phyloP scores from a whole-genome alignment of 2,113 vertebrate genomes.

The Enhydra lutris region DNA sequence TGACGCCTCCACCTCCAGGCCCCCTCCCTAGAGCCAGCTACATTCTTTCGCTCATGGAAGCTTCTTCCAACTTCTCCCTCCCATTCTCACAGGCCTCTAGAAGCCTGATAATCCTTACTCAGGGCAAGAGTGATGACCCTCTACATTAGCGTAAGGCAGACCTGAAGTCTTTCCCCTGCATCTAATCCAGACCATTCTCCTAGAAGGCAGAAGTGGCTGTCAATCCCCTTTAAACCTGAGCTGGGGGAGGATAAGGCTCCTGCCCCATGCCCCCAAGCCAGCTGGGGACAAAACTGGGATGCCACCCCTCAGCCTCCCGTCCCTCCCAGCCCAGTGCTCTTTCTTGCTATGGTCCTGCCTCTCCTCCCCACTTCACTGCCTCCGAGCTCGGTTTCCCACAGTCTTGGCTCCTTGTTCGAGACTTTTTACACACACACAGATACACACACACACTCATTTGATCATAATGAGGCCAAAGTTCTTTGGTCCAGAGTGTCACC shows the following conservation, averaged over 20 bases:
- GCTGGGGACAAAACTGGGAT: fast-evolving
- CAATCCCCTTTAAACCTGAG: background rate
- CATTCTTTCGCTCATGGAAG: background rate
- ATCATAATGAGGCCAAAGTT: background rate
- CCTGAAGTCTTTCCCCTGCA: background rate
- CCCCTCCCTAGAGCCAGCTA: background rate
- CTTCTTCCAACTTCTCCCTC: background rate
- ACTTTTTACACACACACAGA: background rate
- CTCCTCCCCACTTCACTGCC: background rate
- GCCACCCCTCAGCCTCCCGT: background rate
- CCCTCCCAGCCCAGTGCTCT: background rate
- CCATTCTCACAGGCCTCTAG: fast-evolving
- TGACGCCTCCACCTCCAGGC: background rate
- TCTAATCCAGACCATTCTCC: background rate
- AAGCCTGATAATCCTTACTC: background rate
- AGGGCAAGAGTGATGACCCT: too few relatives aligned
- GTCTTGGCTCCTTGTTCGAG: background rate
- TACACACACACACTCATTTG: background rate
- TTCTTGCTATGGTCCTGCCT: background rate
- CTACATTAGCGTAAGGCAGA: background rate
- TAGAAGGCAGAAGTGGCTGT: background rate
- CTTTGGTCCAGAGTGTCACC: background rate
- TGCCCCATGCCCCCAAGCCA: too few relatives aligned
- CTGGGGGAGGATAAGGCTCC: background rate
- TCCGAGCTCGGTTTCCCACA: background rate